Conservation (phyloP, 2,113 vertebrate species). For the Mesitornis unicolor region DNA sequence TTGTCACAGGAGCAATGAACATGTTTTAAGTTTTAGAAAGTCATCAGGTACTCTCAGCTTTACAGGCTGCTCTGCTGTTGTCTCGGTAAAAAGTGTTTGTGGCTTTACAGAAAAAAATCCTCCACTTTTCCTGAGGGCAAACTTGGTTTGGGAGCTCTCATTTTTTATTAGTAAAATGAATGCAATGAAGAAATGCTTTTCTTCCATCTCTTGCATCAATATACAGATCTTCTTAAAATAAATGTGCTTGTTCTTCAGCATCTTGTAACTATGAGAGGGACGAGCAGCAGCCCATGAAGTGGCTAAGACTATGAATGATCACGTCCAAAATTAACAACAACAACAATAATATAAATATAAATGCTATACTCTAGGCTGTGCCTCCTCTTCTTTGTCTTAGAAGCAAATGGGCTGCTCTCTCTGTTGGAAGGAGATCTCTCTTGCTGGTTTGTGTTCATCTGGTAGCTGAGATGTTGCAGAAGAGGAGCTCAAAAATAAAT, state of each 20-base stretch:
- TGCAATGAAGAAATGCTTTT: background rate
- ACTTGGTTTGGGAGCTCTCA: background rate
- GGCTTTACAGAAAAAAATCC: background rate
- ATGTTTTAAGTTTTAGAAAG: background rate
- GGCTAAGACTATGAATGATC: background rate
- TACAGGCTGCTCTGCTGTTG: background rate
- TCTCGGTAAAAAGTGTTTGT: background rate
- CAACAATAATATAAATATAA: background rate
- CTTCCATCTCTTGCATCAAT: background rate
- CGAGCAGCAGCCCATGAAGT: background rate
- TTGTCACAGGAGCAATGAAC: background rate
- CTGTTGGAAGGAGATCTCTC: background rate
- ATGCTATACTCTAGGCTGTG: background rate
- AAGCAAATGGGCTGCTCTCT: background rate
- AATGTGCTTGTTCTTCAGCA: background rate
- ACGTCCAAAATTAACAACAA: background rate
- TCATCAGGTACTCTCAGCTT: background rate
- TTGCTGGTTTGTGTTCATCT: background rate
- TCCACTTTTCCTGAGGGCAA: background rate
- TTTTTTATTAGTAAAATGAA: background rate
- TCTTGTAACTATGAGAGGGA: background rate
- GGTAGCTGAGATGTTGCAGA: background rate
- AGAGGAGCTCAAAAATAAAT: background rate
- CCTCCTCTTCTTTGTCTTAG: background rate
- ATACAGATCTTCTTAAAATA: background rate